A percentile compares a stretch with the other conserved stretches of the same genome.
Evolutionary conservation across 2,113 vertebrate species (phyloP).

Genomic region (Pteropus alecto): DNA sequence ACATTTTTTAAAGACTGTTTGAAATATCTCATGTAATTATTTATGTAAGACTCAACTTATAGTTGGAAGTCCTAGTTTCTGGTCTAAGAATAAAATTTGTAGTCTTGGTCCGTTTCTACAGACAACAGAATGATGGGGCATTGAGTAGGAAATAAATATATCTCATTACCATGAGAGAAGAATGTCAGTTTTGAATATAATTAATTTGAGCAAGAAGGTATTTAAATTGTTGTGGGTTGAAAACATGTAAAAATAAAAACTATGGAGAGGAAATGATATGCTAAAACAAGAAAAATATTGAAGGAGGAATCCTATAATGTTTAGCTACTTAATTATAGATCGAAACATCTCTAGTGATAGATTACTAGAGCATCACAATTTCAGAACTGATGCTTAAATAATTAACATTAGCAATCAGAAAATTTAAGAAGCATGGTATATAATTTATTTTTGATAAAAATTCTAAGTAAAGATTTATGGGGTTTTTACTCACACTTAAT

Average conservation of each 20-base stretch:
- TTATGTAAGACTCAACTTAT: background rate
- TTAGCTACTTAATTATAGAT: background rate
- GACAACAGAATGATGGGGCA: background rate
- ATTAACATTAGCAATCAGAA: background rate
- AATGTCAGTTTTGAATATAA: background rate
- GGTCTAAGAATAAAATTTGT: background rate
- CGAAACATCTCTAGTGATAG: background rate
- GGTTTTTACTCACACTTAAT: background rate
- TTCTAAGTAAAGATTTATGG: background rate
- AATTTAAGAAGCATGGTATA: background rate
- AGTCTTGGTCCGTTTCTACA: background rate
- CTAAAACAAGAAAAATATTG: slow-evolving; percentile 5
- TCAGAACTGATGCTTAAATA: background rate
- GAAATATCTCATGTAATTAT: background rate
- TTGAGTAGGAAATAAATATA: background rate
- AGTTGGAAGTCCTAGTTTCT: background rate
- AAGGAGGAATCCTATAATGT: background rate
- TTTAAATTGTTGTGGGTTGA: background rate
- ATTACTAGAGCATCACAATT: background rate
- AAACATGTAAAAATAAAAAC: background rate
- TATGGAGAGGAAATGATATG: background rate
- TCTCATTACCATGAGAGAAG: background rate
- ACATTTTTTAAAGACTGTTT: background rate
- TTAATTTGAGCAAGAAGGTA: background rate
- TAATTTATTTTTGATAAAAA: background rate